Conservation (phyloP, 2,888 invertebrate species). For the Entomobrya multifasciata region DNA sequence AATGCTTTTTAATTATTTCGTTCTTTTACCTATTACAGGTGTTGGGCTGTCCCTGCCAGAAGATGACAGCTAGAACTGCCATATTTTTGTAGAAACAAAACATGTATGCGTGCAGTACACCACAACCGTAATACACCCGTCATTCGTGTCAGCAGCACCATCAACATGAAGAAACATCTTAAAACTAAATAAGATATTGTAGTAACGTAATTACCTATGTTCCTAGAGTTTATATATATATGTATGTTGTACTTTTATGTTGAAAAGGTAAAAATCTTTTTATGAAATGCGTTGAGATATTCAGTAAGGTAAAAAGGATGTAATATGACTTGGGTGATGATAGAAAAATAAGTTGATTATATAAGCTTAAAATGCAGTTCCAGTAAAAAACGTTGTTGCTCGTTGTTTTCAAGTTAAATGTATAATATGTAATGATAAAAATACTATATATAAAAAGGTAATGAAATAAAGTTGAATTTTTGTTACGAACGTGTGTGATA, state of each 20-base stretch:
- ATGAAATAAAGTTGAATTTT: too few species aligned
- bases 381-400: slow-evolving; percentile 5
- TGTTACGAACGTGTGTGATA: not conserved
- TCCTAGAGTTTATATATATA: not conserved
- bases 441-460: too few species aligned
- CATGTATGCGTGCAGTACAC: slow-evolving; percentile 6
- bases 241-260: not conserved
- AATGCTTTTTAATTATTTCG: slow-evolving; percentile 76
- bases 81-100: slow-evolving; percentile 61
- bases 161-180: not conserved
- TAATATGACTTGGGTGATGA: slow-evolving; percentile 12
- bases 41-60: slow-evolving; percentile 63
- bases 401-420: slow-evolving; percentile 25
- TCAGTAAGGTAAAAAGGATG: not conserved
- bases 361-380: not conserved
- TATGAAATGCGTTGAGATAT: too few species aligned
- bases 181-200: slow-evolving; percentile 37
- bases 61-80: slow-evolving; percentile 69
- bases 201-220: slow-evolving; percentile 25
- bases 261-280: too few species aligned
- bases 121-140: slow-evolving; percentile 44
- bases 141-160: slow-evolving; percentile 38
- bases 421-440: slow-evolving; percentile 1
- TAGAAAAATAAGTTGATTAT: not conserved
- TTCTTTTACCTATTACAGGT: slow-evolving; percentile 70